Evolutionary conservation across 1,140 invertebrate species (phyloP).

Genomic region (Polypedilum pembai): DNA sequence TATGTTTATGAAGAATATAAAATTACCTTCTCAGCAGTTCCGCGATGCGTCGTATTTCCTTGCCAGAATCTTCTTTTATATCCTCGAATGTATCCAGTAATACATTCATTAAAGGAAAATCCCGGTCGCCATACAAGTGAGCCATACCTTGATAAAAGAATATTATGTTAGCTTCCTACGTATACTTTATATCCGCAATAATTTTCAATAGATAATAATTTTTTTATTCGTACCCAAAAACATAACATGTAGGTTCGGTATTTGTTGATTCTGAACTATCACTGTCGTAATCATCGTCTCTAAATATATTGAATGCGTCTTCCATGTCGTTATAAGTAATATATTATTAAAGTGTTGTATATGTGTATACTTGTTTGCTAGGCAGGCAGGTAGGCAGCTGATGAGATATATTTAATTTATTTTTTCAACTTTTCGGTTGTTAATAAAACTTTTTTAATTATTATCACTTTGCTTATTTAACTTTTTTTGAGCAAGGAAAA

Average conservation of each 20-base stretch:
- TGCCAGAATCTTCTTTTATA: conserved; percentile 78
- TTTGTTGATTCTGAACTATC: background rate
- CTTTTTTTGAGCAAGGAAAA: background rate
- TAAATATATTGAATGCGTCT: background rate
- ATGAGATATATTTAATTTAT: background rate
- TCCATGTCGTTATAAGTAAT: background rate
- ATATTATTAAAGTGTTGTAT: background rate
- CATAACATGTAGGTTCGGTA: background rate
- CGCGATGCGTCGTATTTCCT: conserved; percentile 74
- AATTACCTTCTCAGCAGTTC: conserved; percentile 66
- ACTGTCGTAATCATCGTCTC: background rate
- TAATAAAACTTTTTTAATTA: background rate
- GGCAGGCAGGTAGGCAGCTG: background rate
- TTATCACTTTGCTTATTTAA: background rate
- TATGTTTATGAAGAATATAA: background rate
- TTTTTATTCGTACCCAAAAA: background rate
- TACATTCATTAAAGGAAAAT: conserved; percentile 63
- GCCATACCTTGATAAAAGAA: conserved; percentile 82
- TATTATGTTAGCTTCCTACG: conserved; percentile 32
- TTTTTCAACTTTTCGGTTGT: background rate
- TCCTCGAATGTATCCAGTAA: conserved; percentile 58
- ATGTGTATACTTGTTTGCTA: background rate
- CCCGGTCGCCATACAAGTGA: conserved; percentile 82
- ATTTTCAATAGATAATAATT: background rate
- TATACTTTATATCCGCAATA: conserved; percentile 25